phyloP scores from a whole-genome alignment of 2,113 vertebrate genomes.

The Erpornis zantholeuca region DNA sequence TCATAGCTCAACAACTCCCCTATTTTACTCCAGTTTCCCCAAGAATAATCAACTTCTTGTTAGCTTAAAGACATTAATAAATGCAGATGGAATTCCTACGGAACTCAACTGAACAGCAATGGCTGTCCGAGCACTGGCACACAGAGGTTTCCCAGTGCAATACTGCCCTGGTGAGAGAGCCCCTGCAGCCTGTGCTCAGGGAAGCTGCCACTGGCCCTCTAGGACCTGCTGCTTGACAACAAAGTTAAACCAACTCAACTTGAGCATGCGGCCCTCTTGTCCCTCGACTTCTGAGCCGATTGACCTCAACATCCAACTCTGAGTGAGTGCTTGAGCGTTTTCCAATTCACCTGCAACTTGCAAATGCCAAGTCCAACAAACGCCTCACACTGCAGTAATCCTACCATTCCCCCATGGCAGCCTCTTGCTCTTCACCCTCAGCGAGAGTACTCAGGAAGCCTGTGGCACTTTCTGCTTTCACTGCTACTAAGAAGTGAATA shows the following conservation, averaged over 20 bases:
- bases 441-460: neutral
- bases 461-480: neutral
- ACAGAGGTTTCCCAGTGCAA: neutral
- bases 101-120: neutral
- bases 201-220: neutral
- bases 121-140: neutral
- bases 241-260: neutral
- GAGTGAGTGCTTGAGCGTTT: neutral
- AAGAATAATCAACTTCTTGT: neutral
- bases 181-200: neutral
- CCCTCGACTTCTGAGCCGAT: neutral
- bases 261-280: accelerated
- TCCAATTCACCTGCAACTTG: neutral
- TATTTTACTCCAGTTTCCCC: neutral
- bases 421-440: neutral
- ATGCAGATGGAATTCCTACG: neutral
- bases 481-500: neutral
- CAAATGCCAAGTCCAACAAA: neutral
- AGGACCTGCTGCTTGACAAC: neutral
- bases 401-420: neutral
- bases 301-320: neutral
- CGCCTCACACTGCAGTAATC: neutral
- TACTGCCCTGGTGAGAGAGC: neutral
- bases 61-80: neutral
- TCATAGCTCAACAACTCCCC: neutral